Conservation (phyloP, 2,113 vertebrate species). For the Centrocercus urophasianus region DNA sequence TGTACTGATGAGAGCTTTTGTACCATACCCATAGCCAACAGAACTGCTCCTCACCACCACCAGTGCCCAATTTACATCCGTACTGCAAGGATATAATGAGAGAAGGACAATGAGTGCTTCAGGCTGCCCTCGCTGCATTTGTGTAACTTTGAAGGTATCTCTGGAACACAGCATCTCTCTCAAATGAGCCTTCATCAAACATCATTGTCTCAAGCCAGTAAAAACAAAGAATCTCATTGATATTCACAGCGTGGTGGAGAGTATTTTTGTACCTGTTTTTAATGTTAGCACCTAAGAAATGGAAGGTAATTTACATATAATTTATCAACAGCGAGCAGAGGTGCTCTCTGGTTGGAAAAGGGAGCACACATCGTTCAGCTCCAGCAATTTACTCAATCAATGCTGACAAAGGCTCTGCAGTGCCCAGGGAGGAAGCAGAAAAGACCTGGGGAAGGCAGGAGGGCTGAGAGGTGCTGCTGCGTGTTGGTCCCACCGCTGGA, state of each 20-base stretch:
- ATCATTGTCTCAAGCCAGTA: neutral
- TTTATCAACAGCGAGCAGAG: neutral
- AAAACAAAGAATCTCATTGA: neutral
- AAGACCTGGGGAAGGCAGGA: neutral
- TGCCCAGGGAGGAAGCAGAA: neutral
- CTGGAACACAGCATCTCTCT: neutral
- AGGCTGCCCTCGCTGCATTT: neutral
- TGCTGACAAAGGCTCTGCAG: neutral
- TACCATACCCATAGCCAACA: neutral
- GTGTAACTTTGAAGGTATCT: neutral
- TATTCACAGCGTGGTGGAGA: neutral
- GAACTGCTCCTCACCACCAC: neutral
- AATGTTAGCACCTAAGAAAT: neutral
- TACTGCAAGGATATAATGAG: neutral
- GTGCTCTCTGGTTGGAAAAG: neutral
- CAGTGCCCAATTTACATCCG: neutral
- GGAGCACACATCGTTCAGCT: neutral
- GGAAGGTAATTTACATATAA: neutral
- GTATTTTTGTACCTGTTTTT: neutral
- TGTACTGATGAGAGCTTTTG: neutral
- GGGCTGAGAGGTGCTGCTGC: neutral
- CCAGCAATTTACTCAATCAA: neutral
- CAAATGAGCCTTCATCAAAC: neutral
- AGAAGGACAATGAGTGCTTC: neutral
- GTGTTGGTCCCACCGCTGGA: neutral